Conservation (phyloP, 2,113 vertebrate species). For the Nasalis larvatus region DNA sequence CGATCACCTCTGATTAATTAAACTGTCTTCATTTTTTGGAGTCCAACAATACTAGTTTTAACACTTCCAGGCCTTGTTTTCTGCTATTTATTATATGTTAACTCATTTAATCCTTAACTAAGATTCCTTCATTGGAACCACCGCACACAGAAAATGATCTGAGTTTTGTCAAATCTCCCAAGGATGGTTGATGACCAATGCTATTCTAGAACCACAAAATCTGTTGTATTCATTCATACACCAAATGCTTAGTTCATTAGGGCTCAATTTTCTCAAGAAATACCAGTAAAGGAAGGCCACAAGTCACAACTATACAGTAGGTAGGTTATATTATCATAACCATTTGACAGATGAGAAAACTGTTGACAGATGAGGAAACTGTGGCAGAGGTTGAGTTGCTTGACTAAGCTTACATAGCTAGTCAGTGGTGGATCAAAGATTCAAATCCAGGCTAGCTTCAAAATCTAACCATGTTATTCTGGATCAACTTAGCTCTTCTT, state of each 20-base stretch:
- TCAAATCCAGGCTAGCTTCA: background rate
- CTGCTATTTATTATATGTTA: background rate
- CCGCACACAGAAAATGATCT: background rate
- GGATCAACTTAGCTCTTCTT: background rate
- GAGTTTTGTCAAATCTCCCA: background rate
- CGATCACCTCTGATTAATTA: background rate
- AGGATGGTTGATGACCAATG: background rate
- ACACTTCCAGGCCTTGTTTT: background rate
- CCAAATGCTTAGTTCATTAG: background rate
- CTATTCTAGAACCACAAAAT: background rate
- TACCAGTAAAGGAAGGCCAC: background rate
- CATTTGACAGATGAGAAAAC: constrained; percentile 17
- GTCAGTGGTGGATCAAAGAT: background rate
- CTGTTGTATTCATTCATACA: background rate
- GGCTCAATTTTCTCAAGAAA: background rate
- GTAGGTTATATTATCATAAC: background rate
- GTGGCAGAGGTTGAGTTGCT: background rate
- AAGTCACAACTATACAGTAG: background rate
- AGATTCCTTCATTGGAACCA: background rate
- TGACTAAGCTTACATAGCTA: background rate
- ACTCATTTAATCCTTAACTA: background rate
- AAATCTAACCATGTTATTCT: background rate
- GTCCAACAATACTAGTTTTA: background rate
- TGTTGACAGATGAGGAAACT: background rate
- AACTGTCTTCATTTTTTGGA: constrained; percentile 10